Evolutionary conservation across 2,797 vertebrate genomes (phyloP), one percentile per base, ranked within the genome.

Genomic region (Acanthurus lineatus): DNA sequence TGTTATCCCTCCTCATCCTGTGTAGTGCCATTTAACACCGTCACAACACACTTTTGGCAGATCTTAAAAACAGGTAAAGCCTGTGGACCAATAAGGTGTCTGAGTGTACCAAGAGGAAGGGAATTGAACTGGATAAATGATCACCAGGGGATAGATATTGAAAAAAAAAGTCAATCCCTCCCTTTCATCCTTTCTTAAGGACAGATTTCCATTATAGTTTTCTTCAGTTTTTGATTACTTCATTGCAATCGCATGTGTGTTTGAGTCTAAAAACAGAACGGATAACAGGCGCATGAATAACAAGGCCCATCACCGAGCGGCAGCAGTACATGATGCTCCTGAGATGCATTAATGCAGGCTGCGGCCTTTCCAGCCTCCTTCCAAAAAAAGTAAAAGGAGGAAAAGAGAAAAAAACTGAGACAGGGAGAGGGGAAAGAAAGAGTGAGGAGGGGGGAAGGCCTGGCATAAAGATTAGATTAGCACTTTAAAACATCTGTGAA

Each of bases 381-480:
- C 56, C 63, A 69, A 88, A 93, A 82, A 89, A 82, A 12, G 71
- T 45, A 72, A 81, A 81, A 82, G 57, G 75, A 88, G 76, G 82
- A 87, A 88, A 64, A 81, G 69, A 67, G 10, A 12, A 64, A 52
- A 81, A 89, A 76, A 65, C 61, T 60, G 71, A 81, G 85, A 87
- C 76, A 58, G 68, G 8, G 77, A 86, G 69, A 83, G 79, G 84
- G 81, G 77, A 76, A 77, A 84, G 82, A 81, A 73, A 76, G 79
- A 74, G 73, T 85, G 85, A 86, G 79, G 84, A 86, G 86, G 83
- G 86, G 81, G 85, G 87, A 95, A 87, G 32, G 93, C 94, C 95
- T 96, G 95, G 95, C 94, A 93, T 94, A 94, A 91, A 95, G 93
- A 96, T 96, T 93, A 96, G 95, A 95, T 95, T 95, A 94, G 93